Conservation (phyloP, 1,140 invertebrate genomes). For the Philopotamus ludificatus region DNA sequence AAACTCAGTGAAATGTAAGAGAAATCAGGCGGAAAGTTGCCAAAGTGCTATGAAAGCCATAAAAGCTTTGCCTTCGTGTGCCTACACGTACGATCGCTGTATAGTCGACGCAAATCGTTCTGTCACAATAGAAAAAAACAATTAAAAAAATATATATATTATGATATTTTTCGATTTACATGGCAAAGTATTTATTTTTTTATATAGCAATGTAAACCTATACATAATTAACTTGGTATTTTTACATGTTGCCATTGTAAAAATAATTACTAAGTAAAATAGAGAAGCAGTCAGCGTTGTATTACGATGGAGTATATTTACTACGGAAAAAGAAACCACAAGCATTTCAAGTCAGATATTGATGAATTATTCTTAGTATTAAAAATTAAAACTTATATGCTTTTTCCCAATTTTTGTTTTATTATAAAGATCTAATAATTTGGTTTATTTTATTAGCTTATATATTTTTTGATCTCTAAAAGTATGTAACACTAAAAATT, state of each 20-base stretch:
- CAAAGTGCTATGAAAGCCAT: conserved; percentile 35
- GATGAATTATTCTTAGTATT: too few relatives aligned
- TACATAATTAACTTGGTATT: not conserved
- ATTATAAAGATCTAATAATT: too few relatives aligned
- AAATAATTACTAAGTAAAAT: not conserved
- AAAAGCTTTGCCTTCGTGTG: conserved; percentile 27
- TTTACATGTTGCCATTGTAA: not conserved
- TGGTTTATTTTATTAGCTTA: too few relatives aligned
- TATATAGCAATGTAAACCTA: conserved; percentile 6
- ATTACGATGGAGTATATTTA: too few relatives aligned
- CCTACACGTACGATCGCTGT: not conserved
- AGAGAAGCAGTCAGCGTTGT: too few relatives aligned
- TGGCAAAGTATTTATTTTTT: not conserved
- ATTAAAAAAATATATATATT: not conserved
- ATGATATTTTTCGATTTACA: not conserved
- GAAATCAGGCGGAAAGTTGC: conserved; percentile 35
- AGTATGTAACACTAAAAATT: too few relatives aligned
- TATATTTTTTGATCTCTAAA: too few relatives aligned
- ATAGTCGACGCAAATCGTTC: not conserved
- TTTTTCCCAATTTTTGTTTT: too few relatives aligned
- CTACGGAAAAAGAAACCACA: too few relatives aligned
- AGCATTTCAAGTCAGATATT: too few relatives aligned
- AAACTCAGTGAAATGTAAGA: conserved; percentile 24
- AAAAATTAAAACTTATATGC: too few relatives aligned
- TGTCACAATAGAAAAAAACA: not conserved